A percentile compares a stretch with the other conserved stretches of the same genome.
Conservation (phyloP, 2,888 invertebrate species). For the Hydrotaea cyrtoneurina region DNA sequence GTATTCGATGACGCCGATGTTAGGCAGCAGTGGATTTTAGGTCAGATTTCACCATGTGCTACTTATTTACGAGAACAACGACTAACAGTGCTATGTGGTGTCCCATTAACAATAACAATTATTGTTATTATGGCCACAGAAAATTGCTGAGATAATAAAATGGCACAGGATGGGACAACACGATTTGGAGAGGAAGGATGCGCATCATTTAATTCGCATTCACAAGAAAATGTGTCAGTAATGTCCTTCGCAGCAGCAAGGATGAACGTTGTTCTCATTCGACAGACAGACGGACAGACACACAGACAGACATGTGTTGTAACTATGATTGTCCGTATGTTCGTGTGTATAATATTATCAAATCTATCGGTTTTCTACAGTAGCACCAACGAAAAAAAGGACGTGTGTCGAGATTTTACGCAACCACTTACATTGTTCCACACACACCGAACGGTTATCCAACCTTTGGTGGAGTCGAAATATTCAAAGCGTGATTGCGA, state of each 20-base stretch:
- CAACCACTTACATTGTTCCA: neutral
- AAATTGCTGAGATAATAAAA: neutral
- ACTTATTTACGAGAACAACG: neutral
- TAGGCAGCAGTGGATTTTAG: neutral
- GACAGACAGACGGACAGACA: no score
- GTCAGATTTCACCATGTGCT: neutral
- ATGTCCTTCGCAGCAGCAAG: neutral
- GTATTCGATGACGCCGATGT: neutral
- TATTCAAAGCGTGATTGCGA: neutral
- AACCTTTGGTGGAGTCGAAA: no score
- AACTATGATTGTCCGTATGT: no score
- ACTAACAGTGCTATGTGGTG: neutral
- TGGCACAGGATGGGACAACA: neutral
- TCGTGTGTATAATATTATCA: no score
- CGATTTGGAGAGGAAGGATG: neutral
- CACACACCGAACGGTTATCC: no score
- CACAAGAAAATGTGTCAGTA: neutral
- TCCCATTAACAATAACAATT: neutral
- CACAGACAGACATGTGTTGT: no score
- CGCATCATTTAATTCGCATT: neutral
- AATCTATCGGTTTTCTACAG: no score
- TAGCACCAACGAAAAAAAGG: neutral
- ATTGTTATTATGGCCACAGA: constrained; percentile 7
- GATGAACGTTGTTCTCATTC: no score
- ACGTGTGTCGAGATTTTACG: neutral